Evolutionary conservation across 2,797 vertebrate species (phyloP).

Genomic region (Tinamus major): DNA sequence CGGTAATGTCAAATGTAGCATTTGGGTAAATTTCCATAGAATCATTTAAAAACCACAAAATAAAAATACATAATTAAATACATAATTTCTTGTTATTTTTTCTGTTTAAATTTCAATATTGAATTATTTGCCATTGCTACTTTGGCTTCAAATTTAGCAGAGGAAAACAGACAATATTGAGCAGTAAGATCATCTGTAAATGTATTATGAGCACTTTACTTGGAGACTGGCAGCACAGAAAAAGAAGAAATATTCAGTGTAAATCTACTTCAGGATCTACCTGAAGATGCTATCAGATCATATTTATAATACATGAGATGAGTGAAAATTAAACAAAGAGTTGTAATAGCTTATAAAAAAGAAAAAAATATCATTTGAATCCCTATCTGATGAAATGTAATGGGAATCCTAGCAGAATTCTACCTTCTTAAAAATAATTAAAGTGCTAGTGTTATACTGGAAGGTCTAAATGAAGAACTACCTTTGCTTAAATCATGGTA

Average conservation of each 20-base stretch:
- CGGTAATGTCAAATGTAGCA: not conserved
- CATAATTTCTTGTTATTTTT: not conserved
- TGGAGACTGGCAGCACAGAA: not conserved
- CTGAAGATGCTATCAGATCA: not conserved
- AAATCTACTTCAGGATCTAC: constrained; percentile 40
- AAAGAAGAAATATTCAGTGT: not conserved
- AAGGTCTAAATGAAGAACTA: not conserved
- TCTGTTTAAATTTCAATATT: not conserved
- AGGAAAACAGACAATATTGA: not conserved
- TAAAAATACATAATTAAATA: not conserved
- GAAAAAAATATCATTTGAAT: not conserved
- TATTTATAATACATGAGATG: constrained; percentile 17
- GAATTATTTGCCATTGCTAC: not conserved
- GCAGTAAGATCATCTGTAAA: constrained; percentile 36
- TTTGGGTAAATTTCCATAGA: not conserved
- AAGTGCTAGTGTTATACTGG: not conserved
- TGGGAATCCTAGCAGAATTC: not conserved
- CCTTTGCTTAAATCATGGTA: not conserved
- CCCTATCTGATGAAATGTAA: not conserved
- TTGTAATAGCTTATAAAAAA: not conserved
- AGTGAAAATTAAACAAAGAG: constrained; percentile 53
- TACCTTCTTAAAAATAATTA: not conserved
- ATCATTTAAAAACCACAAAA: not conserved
- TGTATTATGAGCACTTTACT: constrained; percentile 30
- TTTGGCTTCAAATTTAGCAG: constrained; percentile 15